phyloP scores from a whole-genome alignment of 2,888 invertebrate species.

The Ochlodes sylvanus region DNA sequence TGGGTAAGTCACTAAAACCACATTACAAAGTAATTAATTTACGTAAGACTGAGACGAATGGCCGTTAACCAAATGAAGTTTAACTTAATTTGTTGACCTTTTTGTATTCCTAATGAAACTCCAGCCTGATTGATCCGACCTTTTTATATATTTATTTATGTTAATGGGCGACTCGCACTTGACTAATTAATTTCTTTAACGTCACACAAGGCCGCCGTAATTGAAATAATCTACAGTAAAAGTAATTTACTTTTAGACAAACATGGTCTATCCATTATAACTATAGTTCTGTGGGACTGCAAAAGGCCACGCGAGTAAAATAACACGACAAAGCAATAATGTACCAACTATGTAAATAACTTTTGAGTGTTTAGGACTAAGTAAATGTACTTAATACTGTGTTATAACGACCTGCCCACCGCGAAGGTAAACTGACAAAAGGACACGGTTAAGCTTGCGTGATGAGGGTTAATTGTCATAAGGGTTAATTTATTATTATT shows the following conservation, averaged over 20 bases:
- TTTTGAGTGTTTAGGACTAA: constrained; percentile 4
- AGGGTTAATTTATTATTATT: background rate
- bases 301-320: background rate
- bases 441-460: background rate
- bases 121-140: background rate
- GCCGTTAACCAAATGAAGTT: constrained; percentile 1
- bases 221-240: too few species aligned
- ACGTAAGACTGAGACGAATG: constrained; percentile 1
- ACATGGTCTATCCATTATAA: too few species aligned
- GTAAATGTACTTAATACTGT: background rate
- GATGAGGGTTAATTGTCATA: background rate
- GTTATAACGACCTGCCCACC: background rate
- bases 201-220: too few species aligned
- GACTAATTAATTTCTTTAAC: too few species aligned
- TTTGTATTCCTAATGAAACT: background rate
- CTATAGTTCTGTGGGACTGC: background rate
- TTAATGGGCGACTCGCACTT: too few species aligned
- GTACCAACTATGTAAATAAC: constrained; percentile 1
- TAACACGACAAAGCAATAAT: background rate
- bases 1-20: background rate
- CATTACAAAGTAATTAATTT: constrained; percentile 1
- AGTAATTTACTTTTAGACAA: too few species aligned
- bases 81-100: constrained; percentile 1
- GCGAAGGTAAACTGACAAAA: constrained; percentile 4
- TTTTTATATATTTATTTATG: background rate